Evolutionary conservation across 2,888 invertebrate genomes (phyloP).

Genomic region (Eutolmus rufibarbis): DNA sequence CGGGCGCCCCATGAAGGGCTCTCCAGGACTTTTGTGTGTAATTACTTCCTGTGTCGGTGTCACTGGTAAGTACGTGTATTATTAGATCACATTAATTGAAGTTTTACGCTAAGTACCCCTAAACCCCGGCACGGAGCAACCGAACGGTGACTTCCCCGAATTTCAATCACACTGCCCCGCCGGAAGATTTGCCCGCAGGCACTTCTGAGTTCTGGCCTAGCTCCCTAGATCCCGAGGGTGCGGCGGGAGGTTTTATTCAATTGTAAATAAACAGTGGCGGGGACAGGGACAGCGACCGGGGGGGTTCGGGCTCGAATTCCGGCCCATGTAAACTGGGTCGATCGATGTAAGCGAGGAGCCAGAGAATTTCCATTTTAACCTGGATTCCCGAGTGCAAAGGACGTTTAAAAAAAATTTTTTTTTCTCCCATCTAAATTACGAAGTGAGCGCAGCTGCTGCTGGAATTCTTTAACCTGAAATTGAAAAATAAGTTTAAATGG

Average conservation of each 20-base stretch:
- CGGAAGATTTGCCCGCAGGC: not conserved
- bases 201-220: not conserved
- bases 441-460: not conserved
- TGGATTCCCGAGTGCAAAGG: constrained; percentile 3
- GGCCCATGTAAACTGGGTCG: constrained; percentile 29
- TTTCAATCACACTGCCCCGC: constrained; percentile 21
- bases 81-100: constrained; percentile 35
- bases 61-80: not conserved
- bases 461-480: constrained; percentile 16
- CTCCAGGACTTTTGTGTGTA: not conserved
- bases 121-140: not conserved
- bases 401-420: not conserved
- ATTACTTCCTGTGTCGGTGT: constrained; percentile 20
- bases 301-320: not conserved
- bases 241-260: not conserved
- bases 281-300: not conserved
- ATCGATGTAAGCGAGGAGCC: constrained; percentile 24
- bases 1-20: not conserved
- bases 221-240: not conserved
- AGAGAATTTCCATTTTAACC: constrained; percentile 9
- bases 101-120: constrained; percentile 18
- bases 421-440: constrained; percentile 1
- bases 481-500: constrained; percentile 23
- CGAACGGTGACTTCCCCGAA: not conserved
- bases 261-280: not conserved